A percentile compares a stretch with the other conserved stretches of the same genome.
phyloP scores from a whole-genome alignment of 2,888 invertebrate species.

The Luffia ferchaultella region DNA sequence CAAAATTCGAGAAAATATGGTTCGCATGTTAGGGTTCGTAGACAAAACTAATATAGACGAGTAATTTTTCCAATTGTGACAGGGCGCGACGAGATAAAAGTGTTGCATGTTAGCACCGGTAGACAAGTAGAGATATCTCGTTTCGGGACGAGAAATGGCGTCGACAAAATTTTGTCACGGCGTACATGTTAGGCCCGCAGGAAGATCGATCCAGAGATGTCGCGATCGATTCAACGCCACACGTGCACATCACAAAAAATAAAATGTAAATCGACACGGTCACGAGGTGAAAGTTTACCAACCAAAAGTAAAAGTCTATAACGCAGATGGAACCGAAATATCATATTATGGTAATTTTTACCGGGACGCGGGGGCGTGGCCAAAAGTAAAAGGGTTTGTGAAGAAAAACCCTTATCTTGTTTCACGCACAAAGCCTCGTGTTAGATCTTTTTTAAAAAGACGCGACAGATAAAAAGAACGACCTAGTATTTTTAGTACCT shows the following conservation, averaged over 20 bases:
- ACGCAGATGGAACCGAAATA: slow-evolving; percentile 29
- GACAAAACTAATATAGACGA: no score
- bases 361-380: slow-evolving; percentile 25
- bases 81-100: no score
- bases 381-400: slow-evolving; percentile 30
- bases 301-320: slow-evolving; percentile 56
- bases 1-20: no score
- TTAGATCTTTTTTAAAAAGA: background rate
- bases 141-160: no score
- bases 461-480: background rate
- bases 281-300: slow-evolving; percentile 61
- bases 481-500: background rate
- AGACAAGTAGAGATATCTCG: no score
- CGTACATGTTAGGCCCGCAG: slow-evolving; percentile 33
- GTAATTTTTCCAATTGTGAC: no score
- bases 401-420: background rate
- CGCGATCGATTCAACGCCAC: slow-evolving; percentile 23
- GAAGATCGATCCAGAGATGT: slow-evolving; percentile 35
- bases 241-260: slow-evolving; percentile 26
- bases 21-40: no score
- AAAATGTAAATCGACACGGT: slow-evolving; percentile 52
- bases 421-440: background rate
- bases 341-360: slow-evolving; percentile 43
- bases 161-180: no score
- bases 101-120: no score